phyloP scores from a whole-genome alignment of 2,888 invertebrate species.

The Eurytoma adleriae region DNA sequence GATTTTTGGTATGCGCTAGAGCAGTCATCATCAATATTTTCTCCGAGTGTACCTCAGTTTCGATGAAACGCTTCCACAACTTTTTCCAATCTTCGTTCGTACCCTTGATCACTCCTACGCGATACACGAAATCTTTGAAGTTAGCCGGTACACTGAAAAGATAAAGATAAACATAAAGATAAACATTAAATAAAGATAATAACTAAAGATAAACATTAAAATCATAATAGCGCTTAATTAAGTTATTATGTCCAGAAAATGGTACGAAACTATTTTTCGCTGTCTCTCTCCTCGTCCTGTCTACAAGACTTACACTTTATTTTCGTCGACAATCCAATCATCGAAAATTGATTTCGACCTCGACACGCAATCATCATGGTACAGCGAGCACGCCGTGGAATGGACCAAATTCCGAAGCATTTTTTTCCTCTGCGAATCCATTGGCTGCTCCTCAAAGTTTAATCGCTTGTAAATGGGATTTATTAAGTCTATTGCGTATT shows the following conservation, averaged over 20 bases:
- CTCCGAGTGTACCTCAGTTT: conserved; percentile 82
- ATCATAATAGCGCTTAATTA: not conserved
- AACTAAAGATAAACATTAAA: too few species aligned
- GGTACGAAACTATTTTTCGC: not conserved
- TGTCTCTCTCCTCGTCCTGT: not conserved
- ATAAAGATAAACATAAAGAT: too few species aligned
- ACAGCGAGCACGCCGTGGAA: conserved; percentile 62
- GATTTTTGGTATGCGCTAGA: conserved; percentile 82
- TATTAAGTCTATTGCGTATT: conserved; percentile 33
- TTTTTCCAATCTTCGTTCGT: conserved; percentile 80
- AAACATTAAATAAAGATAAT: too few species aligned
- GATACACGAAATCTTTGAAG: conserved; percentile 85
- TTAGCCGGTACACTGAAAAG: conserved; percentile 73
- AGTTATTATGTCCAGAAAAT: not conserved
- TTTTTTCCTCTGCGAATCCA: conserved; percentile 59
- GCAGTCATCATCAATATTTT: conserved; percentile 81
- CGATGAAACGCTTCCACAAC: conserved; percentile 80
- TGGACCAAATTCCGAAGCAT: conserved; percentile 64
- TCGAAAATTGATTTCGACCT: conserved; percentile 61
- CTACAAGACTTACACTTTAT: conserved; percentile 54
- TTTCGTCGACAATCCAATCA: conserved; percentile 61
- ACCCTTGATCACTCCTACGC: conserved; percentile 82
- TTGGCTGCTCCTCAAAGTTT: conserved; percentile 58
- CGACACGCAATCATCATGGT: conserved; percentile 61
- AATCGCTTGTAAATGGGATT: conserved; percentile 61